Evolutionary conservation across 2,888 invertebrate species (phyloP).

Genomic region (Campoletis raptor): DNA sequence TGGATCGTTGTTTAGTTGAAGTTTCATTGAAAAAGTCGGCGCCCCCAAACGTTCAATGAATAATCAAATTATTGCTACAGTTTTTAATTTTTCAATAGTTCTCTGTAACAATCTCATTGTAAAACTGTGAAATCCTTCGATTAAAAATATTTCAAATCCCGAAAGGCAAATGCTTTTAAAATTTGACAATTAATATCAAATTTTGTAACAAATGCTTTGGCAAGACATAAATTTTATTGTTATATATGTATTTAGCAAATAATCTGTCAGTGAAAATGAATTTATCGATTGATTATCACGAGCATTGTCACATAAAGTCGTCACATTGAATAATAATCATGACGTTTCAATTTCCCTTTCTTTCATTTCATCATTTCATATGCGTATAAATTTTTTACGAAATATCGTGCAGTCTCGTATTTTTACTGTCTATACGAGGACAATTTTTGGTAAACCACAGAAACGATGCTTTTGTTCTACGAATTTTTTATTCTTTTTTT

Average conservation of each 20-base stretch:
- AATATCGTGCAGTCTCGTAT: not conserved
- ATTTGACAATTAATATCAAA: not conserved
- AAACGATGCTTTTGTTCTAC: not conserved
- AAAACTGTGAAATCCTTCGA: not conserved
- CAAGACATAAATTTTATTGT: not conserved
- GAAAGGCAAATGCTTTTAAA: not conserved
- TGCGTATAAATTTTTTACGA: not conserved
- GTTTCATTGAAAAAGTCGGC: too few species aligned
- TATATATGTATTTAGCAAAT: not conserved
- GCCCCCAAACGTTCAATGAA: not conserved
- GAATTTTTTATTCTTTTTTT: not conserved
- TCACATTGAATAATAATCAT: not conserved
- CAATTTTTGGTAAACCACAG: not conserved
- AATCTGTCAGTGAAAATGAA: not conserved
- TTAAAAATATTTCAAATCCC: not conserved
- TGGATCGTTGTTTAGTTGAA: too few species aligned
- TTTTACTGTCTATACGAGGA: not conserved
- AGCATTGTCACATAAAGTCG: not conserved
- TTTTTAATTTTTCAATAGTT: not conserved
- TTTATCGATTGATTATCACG: not conserved
- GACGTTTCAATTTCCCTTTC: not conserved
- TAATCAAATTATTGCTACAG: not conserved
- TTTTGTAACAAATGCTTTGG: not conserved
- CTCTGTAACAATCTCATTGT: not conserved
- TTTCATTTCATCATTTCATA: not conserved